phyloP scores from a whole-genome alignment of 2,113 vertebrate species.

The Capra hircus region DNA sequence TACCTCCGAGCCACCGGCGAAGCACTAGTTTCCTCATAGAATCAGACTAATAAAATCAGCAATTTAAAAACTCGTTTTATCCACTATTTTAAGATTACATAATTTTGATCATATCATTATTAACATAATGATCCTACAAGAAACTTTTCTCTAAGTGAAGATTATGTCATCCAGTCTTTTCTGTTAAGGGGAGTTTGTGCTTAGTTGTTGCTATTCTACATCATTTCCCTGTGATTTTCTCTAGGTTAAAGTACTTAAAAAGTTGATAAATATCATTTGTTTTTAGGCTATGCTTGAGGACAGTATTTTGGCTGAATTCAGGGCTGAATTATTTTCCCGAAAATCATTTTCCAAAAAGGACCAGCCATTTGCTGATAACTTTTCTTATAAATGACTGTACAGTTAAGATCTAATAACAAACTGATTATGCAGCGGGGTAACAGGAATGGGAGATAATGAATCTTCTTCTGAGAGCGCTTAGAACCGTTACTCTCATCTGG shows the following conservation, averaged over 20 bases:
- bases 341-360: constrained; percentile 60
- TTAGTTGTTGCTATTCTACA: constrained; percentile 50
- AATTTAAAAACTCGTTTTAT: constrained; percentile 26
- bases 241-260: constrained; percentile 60
- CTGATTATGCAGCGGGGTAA: background rate
- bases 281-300: background rate
- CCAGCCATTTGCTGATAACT: constrained; percentile 48
- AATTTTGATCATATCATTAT: constrained; percentile 33
- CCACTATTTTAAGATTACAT: constrained; percentile 13
- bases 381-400: constrained; percentile 40
- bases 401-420: constrained; percentile 47
- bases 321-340: constrained; percentile 60
- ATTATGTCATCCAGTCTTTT: constrained; percentile 40
- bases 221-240: constrained; percentile 58
- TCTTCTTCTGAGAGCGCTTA: background rate
- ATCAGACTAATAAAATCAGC: constrained; percentile 13
- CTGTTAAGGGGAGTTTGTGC: constrained; percentile 33
- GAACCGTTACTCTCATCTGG: constrained; percentile 42
- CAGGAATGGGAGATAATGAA: constrained; percentile 31
- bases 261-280: constrained; percentile 64
- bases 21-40: background rate
- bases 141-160: constrained; percentile 46
- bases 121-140: background rate
- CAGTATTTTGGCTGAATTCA: constrained; percentile 51
- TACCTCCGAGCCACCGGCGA: background rate